Conservation (phyloP, 2,888 invertebrate species). For the Copidosoma aretas region DNA sequence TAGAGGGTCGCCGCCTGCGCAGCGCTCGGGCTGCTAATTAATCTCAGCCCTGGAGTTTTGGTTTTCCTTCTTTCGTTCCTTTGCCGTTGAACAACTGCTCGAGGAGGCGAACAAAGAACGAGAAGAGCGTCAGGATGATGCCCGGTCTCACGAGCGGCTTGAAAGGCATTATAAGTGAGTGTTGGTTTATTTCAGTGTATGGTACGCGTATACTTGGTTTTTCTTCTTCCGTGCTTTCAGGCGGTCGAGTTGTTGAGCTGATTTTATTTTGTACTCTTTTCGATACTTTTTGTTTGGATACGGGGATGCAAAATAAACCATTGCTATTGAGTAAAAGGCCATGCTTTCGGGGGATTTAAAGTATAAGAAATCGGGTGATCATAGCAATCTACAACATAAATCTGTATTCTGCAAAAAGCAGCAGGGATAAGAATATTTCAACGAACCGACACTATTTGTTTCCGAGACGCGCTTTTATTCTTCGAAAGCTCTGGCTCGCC, state of each 20-base stretch:
- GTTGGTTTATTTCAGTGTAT: neutral
- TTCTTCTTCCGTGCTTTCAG: neutral
- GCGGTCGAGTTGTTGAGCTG: neutral
- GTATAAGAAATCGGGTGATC: too few relatives aligned
- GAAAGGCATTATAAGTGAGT: constrained; percentile 59
- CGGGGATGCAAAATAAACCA: too few relatives aligned
- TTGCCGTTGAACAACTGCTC: neutral
- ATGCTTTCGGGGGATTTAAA: too few relatives aligned
- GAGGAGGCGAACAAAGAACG: neutral
- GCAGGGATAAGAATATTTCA: too few relatives aligned
- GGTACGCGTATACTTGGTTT: neutral
- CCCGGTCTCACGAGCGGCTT: constrained; percentile 52
- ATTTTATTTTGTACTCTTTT: neutral
- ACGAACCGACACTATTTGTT: too few relatives aligned
- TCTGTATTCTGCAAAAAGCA: too few relatives aligned
- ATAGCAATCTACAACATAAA: too few relatives aligned
- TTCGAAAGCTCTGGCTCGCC: neutral
- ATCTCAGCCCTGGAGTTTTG: neutral
- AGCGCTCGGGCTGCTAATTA: too few relatives aligned
- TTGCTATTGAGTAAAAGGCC: too few relatives aligned
- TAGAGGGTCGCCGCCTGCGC: too few relatives aligned
- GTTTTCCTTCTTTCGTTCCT: neutral
- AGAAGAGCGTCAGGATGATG: neutral
- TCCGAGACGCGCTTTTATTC: too few relatives aligned
- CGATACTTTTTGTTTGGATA: too few relatives aligned